Evolutionary conservation across 2,888 invertebrate species (phyloP).

Genomic region (Drosophila anomalipes): DNA sequence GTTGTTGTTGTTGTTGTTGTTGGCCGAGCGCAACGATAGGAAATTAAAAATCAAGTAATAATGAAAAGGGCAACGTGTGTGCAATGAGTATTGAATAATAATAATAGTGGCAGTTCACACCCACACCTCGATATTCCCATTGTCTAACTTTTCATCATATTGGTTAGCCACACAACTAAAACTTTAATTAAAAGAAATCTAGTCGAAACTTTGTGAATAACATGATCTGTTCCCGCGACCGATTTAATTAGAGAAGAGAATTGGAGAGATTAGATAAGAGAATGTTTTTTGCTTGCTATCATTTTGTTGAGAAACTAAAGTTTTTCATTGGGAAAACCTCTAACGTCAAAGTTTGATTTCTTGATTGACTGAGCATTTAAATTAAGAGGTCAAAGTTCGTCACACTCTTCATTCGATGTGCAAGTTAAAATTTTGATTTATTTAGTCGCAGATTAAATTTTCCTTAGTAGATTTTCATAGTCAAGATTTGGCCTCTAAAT

Average conservation of each 20-base stretch:
- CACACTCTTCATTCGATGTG: too few species aligned
- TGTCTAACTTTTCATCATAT: not conserved
- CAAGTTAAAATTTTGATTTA: not conserved
- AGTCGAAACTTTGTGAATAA: not conserved
- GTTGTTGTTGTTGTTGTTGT: not conserved
- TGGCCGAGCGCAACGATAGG: slow-evolving; percentile 35
- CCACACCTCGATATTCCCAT: slow-evolving; percentile 7
- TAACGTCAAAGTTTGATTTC: not conserved
- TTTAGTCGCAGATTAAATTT: not conserved
- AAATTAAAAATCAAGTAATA: slow-evolving; percentile 25
- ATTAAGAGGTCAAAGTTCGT: not conserved
- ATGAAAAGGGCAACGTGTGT: not conserved
- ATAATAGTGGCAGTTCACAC: not conserved
- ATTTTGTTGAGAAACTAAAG: not conserved
- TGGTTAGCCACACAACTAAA: slow-evolving; percentile 11
- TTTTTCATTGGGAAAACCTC: not conserved
- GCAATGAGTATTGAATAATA: not conserved
- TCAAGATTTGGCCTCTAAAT: not conserved
- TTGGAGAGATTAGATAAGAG: too few species aligned
- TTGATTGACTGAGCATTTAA: not conserved
- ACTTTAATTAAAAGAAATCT: not conserved
- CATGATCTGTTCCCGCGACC: too few species aligned
- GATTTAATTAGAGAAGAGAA: too few species aligned
- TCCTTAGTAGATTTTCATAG: not conserved
- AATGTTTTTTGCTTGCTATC: not conserved